phyloP scores from a whole-genome alignment of 2,113 vertebrate genomes.

The Podarcis muralis region DNA sequence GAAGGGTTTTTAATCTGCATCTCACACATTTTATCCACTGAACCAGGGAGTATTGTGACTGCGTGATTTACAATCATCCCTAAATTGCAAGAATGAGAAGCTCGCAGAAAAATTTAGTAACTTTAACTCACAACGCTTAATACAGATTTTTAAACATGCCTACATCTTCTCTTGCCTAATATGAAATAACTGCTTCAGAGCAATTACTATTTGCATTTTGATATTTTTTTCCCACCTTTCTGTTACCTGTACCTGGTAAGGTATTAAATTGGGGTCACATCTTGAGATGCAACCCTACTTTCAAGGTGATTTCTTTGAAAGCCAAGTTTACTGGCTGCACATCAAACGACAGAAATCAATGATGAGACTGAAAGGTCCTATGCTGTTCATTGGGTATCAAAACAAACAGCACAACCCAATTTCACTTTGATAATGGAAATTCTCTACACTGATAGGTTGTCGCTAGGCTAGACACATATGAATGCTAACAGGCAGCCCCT shows the following conservation, averaged over 20 bases:
- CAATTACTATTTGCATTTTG: neutral
- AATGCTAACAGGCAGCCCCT: neutral
- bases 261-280: neutral
- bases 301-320: neutral
- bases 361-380: neutral
- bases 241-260: neutral
- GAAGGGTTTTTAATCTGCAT: neutral
- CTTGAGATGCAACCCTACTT: neutral
- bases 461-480: neutral
- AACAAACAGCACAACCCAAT: neutral
- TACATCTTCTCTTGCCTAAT: fast-evolving
- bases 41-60: neutral
- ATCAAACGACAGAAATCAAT: neutral
- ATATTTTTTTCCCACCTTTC: neutral
- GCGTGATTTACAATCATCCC: neutral
- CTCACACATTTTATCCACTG: neutral
- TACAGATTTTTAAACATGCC: neutral
- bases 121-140: neutral
- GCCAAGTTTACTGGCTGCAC: neutral
- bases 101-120: neutral
- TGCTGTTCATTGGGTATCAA: neutral
- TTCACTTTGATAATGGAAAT: slow-evolving; percentile 10
- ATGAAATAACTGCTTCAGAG: slow-evolving; percentile 5
- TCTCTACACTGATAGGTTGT: fast-evolving
- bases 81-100: neutral